phyloP scores from a whole-genome alignment of 1,140 invertebrate species.

The Pogonus chalceus region DNA sequence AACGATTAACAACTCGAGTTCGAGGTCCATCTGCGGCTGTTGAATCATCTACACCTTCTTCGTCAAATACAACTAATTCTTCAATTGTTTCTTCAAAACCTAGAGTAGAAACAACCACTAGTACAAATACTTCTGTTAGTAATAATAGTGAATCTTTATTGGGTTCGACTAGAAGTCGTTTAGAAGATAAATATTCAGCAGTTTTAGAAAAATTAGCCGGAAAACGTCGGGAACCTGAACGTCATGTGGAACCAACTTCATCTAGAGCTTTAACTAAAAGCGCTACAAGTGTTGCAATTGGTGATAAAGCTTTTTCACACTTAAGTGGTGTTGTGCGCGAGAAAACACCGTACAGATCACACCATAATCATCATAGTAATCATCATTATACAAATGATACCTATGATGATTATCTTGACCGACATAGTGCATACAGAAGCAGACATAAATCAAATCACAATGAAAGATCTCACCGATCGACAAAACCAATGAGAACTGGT shows the following conservation, averaged over 20 bases:
- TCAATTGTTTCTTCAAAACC: slow-evolving; percentile 9
- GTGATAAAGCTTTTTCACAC: slow-evolving; percentile 40
- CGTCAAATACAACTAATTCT: slow-evolving; percentile 18
- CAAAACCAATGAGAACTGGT: slow-evolving; percentile 38
- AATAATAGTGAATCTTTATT: no score
- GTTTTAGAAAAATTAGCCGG: slow-evolving; percentile 55
- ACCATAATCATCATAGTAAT: slow-evolving; percentile 29
- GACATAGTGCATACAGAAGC: slow-evolving; percentile 26
- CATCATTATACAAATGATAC: slow-evolving; percentile 26
- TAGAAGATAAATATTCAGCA: slow-evolving; percentile 65
- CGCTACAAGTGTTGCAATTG: slow-evolving; percentile 50
- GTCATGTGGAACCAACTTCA: slow-evolving; percentile 49
- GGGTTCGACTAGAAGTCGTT: slow-evolving; percentile 46
- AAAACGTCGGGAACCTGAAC: slow-evolving; percentile 50
- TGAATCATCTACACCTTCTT: slow-evolving; percentile 22
- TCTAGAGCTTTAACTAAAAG: slow-evolving; percentile 37
- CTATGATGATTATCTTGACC: slow-evolving; percentile 27
- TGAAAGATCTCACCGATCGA: slow-evolving; percentile 33
- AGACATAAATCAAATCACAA: slow-evolving; percentile 30
- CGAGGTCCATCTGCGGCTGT: slow-evolving; percentile 50
- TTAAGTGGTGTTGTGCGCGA: slow-evolving; percentile 40
- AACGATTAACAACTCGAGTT: slow-evolving; percentile 57
- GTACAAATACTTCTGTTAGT: background rate
- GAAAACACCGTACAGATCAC: slow-evolving; percentile 46
- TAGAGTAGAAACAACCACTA: no score